phyloP scores from a whole-genome alignment of 2,888 invertebrate species.

The Drosophila prolongata region DNA sequence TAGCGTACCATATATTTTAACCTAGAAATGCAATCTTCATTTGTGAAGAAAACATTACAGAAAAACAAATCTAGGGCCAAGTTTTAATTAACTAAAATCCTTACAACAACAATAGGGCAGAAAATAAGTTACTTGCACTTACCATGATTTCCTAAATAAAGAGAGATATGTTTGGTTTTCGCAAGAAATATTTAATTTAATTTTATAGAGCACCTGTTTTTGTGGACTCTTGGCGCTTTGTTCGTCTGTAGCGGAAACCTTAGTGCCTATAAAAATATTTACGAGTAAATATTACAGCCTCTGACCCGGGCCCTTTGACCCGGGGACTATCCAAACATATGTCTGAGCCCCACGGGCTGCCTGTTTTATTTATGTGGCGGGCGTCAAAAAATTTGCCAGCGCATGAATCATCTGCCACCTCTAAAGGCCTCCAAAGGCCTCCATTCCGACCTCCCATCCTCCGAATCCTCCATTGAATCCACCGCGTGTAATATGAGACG shows the following conservation, averaged over 20 bases:
- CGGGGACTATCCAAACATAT: conserved; percentile 62
- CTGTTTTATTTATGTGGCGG: conserved; percentile 60
- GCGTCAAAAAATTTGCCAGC: conserved; percentile 71
- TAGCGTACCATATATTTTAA: no score
- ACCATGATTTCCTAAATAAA: not conserved
- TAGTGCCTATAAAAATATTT: conserved; percentile 79
- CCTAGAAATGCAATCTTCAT: no score
- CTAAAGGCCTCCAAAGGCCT: conserved; percentile 1
- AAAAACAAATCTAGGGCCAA: not conserved
- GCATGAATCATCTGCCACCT: conserved; percentile 71
- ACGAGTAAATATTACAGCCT: conserved; percentile 71
- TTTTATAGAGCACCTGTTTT: conserved; percentile 14
- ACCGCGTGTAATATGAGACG: conserved; percentile 67
- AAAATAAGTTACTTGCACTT: not conserved
- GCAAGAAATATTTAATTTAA: conserved; percentile 17
- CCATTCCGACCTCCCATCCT: not conserved
- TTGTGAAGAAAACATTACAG: no score
- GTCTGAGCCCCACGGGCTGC: conserved; percentile 51
- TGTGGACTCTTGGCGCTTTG: conserved; percentile 25
- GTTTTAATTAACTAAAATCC: not conserved
- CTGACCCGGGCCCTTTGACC: conserved; percentile 35
- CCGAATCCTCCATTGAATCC: conserved; percentile 3
- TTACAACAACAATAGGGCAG: not conserved
- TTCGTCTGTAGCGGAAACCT: conserved; percentile 27
- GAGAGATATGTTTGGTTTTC: not conserved